phyloP scores from a whole-genome alignment of 2,113 vertebrate species.

The Grammomys dolichurus region DNA sequence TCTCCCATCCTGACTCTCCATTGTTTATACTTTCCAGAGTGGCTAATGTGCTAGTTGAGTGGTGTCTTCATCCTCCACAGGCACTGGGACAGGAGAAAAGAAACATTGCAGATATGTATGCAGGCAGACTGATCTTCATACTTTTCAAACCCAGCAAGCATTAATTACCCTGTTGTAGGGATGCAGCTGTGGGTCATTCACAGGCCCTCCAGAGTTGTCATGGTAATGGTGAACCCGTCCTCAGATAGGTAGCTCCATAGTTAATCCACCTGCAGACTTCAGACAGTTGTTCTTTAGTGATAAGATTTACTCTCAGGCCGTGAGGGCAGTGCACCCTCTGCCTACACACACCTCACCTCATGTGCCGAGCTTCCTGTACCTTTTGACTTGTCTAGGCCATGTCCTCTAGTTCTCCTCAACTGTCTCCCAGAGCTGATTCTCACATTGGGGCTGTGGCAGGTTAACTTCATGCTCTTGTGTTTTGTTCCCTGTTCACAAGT shows the following conservation, averaged over 20 bases:
- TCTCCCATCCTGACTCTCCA: not conserved
- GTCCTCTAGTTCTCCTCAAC: not conserved
- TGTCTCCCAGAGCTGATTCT: not conserved
- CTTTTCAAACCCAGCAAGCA: not conserved
- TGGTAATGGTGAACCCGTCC: not conserved
- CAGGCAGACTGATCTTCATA: not conserved
- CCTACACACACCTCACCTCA: too few relatives aligned
- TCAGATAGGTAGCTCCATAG: not conserved
- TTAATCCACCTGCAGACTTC: not conserved
- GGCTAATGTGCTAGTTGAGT: not conserved
- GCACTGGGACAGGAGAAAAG: not conserved
- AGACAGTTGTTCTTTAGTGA: not conserved
- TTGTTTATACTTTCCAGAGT: not conserved
- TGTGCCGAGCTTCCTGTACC: too few relatives aligned
- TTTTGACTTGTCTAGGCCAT: not conserved
- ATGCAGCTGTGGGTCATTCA: not conserved
- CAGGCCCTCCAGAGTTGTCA: not conserved
- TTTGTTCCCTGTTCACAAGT: too few relatives aligned
- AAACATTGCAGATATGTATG: too few relatives aligned
- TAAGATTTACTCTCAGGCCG: too few relatives aligned
- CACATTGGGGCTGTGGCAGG: not conserved
- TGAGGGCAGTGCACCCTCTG: not conserved
- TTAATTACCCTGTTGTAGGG: not conserved
- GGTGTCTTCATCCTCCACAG: not conserved
- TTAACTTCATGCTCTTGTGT: not conserved